Evolutionary conservation across 2,888 invertebrate species (phyloP), one percentile per base, ranked within the genome.

Genomic region (Thymelicus lineola): DNA sequence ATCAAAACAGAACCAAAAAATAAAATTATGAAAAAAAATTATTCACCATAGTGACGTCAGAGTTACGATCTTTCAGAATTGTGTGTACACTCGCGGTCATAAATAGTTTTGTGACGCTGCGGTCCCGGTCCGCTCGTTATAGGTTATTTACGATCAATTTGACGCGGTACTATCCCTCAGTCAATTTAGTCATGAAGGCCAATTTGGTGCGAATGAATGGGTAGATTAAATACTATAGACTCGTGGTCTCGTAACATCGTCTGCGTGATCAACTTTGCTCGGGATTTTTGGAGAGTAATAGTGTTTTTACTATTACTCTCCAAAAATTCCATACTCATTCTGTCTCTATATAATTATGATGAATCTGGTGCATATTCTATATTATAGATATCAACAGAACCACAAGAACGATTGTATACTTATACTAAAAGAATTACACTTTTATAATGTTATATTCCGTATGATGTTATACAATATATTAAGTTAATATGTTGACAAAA

Each of bases 91-190:
- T 61, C 67, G 45, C 53, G 3, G 61, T 68, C 68, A 68, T 68
- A 68, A 67, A 61, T 0, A 55, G 62, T 57, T 55, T 66, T n/a
- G 68, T 62, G 67, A 67, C 46, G 36, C 20, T 46, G 46, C 36
- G 35, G 50, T 60, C 57, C 6, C 36, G 35, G 60, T 60, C 57
- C 14, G 55, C 68, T 62, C 68, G 62, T 68, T 61, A 68, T 62
- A 62, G 35, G 17, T 62, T 57, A 68, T 68, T 62, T 68, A 68
- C 62, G 68, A 68, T 55, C 68, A 68, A 68, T 68, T 68, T 57
- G 68, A 61, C 36, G 61, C 67, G 57, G 42, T 35, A 35, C 28
- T 61, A 38, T 14, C 61, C 61, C 58, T 60, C 59, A 17, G 38
- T 59, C 60, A 60, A 53, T 67, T 60, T 42, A 61, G 60, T 55